Evolutionary conservation across 2,888 invertebrate genomes (phyloP), one percentile per base, ranked within the genome.

Genomic region (Phlogophora meticulosa): DNA sequence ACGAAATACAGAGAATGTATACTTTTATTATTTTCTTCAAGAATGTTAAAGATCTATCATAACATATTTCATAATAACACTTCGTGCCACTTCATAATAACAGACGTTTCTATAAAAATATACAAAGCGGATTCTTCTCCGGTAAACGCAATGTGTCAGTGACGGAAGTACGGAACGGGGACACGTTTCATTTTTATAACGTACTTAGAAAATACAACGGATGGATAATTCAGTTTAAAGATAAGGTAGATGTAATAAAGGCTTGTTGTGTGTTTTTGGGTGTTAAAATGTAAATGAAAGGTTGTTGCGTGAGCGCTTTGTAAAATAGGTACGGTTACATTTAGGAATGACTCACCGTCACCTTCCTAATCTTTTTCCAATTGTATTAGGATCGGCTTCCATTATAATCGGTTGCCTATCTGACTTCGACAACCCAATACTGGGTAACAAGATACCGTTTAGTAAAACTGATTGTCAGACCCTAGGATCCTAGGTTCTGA

Each of bases 161-260:
- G 15, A 9, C 28, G 32, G 15, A 59, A 34, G 42, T 22, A 15
- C 9, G 9, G 34, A 38, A 7, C 20, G 17, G n/a, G 24, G 48
- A 66, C 69, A 71, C 82, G 72, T 79, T 70, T 72, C 51, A 70
- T 72, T 72, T 82, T 82, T 76, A 82, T 56, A 67, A 65, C 65
- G 48, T 58, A 45, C 65, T 76, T 72, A 58, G 7, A 42, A 59
- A 61, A 51, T 68, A 68, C 49, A 68, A 48, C 28, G 32, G 53
- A 10, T 49, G 68, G 34, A 56, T 66, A 61, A 68, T 24, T 70
- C 36, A 55, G 66, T 57, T 63, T 43, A 61, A 61, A 81, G 65
- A 69, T 59, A 70, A 63, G 43, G 48, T 42, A 17, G 22, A 28
- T 20, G 9, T 53, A 17, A 38, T 32, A 17, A n/a, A 57, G 11